These are phyloP conservation scores for Aricia artaxerxes DNA, from an alignment of 2,888 invertebrate species.

Conservation along the genomic window DNA sequence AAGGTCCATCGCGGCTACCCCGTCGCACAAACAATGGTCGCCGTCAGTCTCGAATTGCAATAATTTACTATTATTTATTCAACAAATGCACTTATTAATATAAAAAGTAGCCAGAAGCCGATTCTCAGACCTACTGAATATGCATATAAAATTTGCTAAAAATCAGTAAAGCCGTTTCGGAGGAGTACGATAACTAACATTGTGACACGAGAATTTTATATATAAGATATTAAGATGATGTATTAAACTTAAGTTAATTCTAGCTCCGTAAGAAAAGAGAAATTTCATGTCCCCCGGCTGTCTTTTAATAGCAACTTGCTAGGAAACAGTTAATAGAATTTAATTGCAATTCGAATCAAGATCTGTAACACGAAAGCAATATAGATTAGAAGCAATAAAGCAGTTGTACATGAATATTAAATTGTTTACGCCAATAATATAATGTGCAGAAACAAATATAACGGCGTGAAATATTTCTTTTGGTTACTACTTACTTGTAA, in stretches of 20 bases:
- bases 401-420: slow-evolving; percentile 44
- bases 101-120: no score
- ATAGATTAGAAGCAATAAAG: slow-evolving; percentile 40
- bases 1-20: no score
- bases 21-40: no score
- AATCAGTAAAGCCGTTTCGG: no score
- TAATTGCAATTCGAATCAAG: slow-evolving; percentile 60
- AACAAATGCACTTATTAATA: no score
- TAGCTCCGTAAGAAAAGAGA: slow-evolving; percentile 65
- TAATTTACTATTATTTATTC: no score
- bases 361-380: slow-evolving; percentile 39
- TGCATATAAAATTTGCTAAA: no score
- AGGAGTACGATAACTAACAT: no score
- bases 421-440: slow-evolving; percentile 34
- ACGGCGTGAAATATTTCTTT: not conserved
- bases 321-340: slow-evolving; percentile 73
- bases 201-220: no score
- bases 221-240: not conserved
- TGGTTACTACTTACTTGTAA: not conserved
- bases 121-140: no score
- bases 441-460: not conserved
- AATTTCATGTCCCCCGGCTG: slow-evolving; percentile 67
- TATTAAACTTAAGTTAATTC: slow-evolving; percentile 43
- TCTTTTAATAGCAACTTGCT: slow-evolving; percentile 68
- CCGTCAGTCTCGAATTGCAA: no score